Base-by-base conservation (phyloP, 2,113 vertebrate species). In the Megalops atlanticus region DNA sequence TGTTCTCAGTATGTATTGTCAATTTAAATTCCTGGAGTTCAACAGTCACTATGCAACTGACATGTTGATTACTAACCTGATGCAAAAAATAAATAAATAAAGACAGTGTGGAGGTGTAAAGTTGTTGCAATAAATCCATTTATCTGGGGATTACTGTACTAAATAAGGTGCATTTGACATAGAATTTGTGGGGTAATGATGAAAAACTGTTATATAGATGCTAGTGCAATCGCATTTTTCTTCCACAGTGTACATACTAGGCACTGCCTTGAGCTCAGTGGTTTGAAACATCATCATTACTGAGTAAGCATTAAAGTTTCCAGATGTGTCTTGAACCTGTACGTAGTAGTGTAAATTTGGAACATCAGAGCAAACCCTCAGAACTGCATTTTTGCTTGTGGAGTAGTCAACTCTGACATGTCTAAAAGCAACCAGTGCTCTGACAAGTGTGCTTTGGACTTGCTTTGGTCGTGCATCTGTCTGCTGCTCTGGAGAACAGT, bases 401-500 rank as follows among this genome's bases (percentile, higher is more conserved):
- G 79, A 71, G 54, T 77, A 77, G 68, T 77, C 79, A 64, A 54
- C 72, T 38, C 38, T 83, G 79, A 83, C 73, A 77, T 69, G 33
- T 72, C 76, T 82, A 76, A 82, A 80, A 82, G 73, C 85, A 78
- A 24, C 41, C 54, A 38, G 43, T 58, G 64, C 78, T 76, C 69
- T 52, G 43, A 73, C 73, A 21, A 12, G 49, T 81, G 74, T 75
- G 39, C 81, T 83, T 47, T 43, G 77, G 76, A 77, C 52, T 15
- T 73, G 27, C 31, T n/a, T n/a, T n/a, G n/a, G n/a, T 82, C 81
- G 64, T 70, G 77, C 76, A 83, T 77, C 79, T 80, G 80, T 81
- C 84, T 85, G 70, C 72, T 77, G 69, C 70, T 76, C 82, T 75
- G 41, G 80, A 79, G 83, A 85, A 77, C 47, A 79, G 86, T 87